Base-by-base conservation (phyloP, 1,140 invertebrate species). In the Mycetomoellerius zeteki region DNA sequence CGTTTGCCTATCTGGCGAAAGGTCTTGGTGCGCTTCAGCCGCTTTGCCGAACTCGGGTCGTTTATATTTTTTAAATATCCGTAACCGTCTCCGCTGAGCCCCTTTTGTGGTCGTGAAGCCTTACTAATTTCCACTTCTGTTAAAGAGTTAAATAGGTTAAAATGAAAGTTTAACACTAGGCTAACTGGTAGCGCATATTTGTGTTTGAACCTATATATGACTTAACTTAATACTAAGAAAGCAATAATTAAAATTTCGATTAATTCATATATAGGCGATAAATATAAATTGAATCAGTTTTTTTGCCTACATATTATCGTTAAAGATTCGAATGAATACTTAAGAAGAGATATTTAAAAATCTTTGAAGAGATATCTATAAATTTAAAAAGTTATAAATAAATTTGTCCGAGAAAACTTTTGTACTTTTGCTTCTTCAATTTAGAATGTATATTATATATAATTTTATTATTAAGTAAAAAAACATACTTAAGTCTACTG, bases 401-500 rank as follows among this genome's bases (percentile, higher is more conserved):
- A 37, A 37, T 33, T 27, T 62, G 12, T 62, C 14, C 12, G 14
- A 27, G 14, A 30, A 62, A 62, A 27, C 54, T 56, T 62, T 62
- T 62, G 21, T 14, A 62, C 14, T 62, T 27, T 62, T 62, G 24
- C 58, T 6, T 1, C 58, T 6, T 1, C 33, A 62, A 62, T 14
- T 62, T 62, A 62, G 3, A 64, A 64, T 62, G 33, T 37, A 10
- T n/a, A 3, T 65, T 33, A 19, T 62, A 24, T 33, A 65, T 65
- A n/a, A 65, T 7, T 65, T 2, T 52, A 30, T 64, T 86, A 7
- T 50, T 81, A 5, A 76, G 91, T 16, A 14, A 96, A 96, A 96
- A 96, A 95, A 96, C 52, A 37, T 96, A 97, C 97, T 96, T 30
- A 99, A 96, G 95, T 99, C 98, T 56, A 99, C 97, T 72, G 97